phyloP scores from a whole-genome alignment of 2,888 invertebrate species.

The Mesochorus sp. region DNA sequence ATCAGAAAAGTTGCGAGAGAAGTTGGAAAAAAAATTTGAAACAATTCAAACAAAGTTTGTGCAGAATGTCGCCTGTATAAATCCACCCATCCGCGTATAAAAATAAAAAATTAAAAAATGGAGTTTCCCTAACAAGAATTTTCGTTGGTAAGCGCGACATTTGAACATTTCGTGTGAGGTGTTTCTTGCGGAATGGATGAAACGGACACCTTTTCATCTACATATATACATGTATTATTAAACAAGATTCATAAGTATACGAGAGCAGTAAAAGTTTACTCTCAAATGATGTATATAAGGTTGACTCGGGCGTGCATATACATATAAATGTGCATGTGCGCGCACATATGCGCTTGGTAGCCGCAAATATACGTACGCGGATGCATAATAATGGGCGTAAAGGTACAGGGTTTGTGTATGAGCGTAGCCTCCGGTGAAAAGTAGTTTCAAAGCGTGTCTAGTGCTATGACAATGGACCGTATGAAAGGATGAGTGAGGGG shows the following conservation, averaged over 20 bases:
- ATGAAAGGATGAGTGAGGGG: constrained; percentile 43
- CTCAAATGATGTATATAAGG: constrained; percentile 13
- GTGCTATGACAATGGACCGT: constrained; percentile 70
- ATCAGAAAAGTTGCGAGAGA: no score
- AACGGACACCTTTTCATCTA: no score
- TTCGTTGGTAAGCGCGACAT: constrained; percentile 57
- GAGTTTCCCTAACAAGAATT: constrained; percentile 52
- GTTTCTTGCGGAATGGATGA: no score
- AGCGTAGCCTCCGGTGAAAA: constrained; percentile 69
- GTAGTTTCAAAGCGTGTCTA: constrained; percentile 73
- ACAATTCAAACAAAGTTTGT: no score
- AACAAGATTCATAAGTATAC: no score
- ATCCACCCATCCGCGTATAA: no score
- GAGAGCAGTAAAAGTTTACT: constrained; percentile 47
- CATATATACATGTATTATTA: not conserved
- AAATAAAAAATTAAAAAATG: not conserved
- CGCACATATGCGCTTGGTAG: not conserved
- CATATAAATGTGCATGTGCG: no score
- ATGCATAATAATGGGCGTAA: constrained; percentile 59
- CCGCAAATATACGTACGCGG: constrained; percentile 51
- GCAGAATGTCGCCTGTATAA: no score
- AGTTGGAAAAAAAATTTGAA: no score
- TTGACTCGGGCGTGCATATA: not conserved
- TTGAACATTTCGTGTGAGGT: constrained; percentile 60
- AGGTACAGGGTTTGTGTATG: constrained; percentile 45